Evolutionary conservation across 2,797 vertebrate genomes (phyloP), one percentile per base, ranked within the genome.

Genomic region (Capromys pilorides): DNA sequence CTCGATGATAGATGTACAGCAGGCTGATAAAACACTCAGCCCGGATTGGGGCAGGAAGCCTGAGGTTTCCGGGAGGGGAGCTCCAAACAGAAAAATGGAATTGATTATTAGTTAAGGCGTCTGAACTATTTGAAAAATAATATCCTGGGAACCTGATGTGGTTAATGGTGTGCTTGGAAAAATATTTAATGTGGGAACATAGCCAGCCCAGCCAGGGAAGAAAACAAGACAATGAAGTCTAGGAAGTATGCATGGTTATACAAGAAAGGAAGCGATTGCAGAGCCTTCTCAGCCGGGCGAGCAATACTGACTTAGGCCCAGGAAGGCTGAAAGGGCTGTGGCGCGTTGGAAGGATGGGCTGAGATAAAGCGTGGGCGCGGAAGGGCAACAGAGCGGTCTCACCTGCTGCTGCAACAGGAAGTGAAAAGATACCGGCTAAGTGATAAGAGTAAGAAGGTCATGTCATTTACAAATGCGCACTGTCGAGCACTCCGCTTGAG

Each of bases 361-460:
- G 73, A 86, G 71, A 85, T 54, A 51, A 80, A 71, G 36, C 26
- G 26, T 28, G n/a, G 66, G 90, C 16, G 49, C 26, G 4, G 51
- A 69, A 69, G 78, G 84, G 39, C 5, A n/a, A 45, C 61, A 84
- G 88, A 54, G 24, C 2, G 22, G 62, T 39, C 86, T 92, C 86
- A 79, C 67, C 82, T 69, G 12, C 82, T 69, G 12, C 22, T 45
- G 5, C 41, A 87, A 87, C 61, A 88, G 94, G 94, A 96, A 96
- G 89, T 78, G 83, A 71, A 61, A 75, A 89, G 96, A 94, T 51
- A 91, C 61, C 8, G 49, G 91, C 93, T 86, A 81, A 81, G 78
- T 6, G 77, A 91, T 83, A 87, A 19, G 31, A 66, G 45, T 45
- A 90, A 86, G 91, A 93, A 91, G 54, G 77, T n/a, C 49, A 13